phyloP scores from a whole-genome alignment of 2,888 invertebrate species.

The Bedellia somnulentella region DNA sequence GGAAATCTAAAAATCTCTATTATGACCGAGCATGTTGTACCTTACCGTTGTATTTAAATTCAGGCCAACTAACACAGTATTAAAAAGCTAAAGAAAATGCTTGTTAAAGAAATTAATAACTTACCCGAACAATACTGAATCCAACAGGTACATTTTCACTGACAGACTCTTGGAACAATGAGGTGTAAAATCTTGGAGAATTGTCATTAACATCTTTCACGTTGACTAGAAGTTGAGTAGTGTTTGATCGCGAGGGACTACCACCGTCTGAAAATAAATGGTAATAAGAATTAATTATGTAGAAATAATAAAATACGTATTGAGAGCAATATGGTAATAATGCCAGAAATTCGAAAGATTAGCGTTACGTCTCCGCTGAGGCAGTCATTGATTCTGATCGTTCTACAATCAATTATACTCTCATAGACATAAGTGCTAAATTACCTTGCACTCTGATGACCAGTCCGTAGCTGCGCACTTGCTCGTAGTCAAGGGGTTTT shows the following conservation, averaged over 20 bases:
- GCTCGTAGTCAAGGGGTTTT: conserved; percentile 88
- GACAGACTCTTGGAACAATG: conserved; percentile 90
- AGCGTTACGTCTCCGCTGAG: no score
- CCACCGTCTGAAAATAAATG: conserved; percentile 73
- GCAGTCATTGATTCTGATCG: no score
- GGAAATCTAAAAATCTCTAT: no score
- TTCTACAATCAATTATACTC: no score
- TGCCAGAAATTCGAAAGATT: no score
- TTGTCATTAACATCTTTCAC: conserved; percentile 96
- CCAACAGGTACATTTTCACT: conserved; percentile 89
- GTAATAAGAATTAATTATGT: conserved; percentile 2
- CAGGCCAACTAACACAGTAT: no score
- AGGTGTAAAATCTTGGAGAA: conserved; percentile 87
- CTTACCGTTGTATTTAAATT: no score
- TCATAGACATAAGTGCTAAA: neutral
- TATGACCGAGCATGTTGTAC: no score
- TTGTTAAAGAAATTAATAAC: no score
- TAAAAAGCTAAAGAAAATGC: no score
- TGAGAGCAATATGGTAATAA: no score
- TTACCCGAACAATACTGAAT: conserved; percentile 80
- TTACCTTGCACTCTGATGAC: conserved; percentile 87
- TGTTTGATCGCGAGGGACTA: conserved; percentile 90
- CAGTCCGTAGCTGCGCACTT: conserved; percentile 79
- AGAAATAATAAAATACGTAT: neutral
- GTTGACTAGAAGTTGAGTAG: conserved; percentile 89